Conservation (phyloP, 2,797 vertebrate genomes). For the Sciurus vulgaris region DNA sequence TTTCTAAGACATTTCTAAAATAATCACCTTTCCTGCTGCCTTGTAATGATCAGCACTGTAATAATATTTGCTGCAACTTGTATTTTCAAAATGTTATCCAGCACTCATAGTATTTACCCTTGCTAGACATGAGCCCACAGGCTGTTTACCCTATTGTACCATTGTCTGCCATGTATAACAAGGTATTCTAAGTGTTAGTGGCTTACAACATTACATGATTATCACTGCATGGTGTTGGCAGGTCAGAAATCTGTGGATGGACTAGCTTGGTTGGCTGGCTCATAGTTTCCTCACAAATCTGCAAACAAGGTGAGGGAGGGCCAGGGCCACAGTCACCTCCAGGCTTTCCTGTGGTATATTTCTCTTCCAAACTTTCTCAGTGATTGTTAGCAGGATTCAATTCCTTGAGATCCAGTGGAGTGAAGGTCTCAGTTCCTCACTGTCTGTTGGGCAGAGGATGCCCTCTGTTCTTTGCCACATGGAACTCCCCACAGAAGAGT, state of each 20-base stretch:
- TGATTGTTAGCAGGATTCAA: not conserved
- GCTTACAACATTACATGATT: not conserved
- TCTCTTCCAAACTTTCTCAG: not conserved
- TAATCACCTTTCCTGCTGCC: not conserved
- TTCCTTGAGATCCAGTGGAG: not conserved
- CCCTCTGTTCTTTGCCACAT: not conserved
- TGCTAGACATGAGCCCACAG: not conserved
- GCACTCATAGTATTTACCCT: not conserved
- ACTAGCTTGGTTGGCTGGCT: conserved; percentile 19
- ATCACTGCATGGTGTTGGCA: not conserved
- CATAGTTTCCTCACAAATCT: conserved; percentile 4
- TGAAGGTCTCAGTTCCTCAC: not conserved
- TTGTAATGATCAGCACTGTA: conserved; percentile 13
- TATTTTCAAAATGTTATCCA: not conserved
- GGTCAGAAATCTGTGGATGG: not conserved
- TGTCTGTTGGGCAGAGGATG: not conserved
- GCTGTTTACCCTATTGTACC: not conserved
- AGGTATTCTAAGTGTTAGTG: not conserved
- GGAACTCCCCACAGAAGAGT: not conserved
- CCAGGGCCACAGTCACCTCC: not conserved
- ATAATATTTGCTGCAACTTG: conserved; percentile 31
- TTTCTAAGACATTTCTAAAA: conserved; percentile 47
- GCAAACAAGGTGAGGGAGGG: not conserved
- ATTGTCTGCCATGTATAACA: not conserved
- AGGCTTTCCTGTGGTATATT: not conserved